These are phyloP conservation scores for Odontomyia ornata DNA, from an alignment of 2,888 invertebrate genomes.

Conservation along the genomic window DNA sequence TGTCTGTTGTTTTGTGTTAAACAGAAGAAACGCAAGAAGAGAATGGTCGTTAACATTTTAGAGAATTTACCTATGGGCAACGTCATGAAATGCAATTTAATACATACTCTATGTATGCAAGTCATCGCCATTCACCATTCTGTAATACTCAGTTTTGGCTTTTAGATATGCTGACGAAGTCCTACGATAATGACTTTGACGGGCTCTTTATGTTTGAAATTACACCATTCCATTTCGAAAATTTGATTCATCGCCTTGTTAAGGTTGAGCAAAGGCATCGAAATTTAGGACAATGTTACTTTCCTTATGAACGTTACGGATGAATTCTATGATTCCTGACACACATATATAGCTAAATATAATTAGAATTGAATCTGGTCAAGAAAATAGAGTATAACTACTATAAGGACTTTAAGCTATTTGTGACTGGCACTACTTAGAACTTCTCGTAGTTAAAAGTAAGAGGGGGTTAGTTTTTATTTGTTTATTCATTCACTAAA, in stretches of 20 bases:
- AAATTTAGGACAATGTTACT: too few species aligned
- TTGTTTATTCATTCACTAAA: too few species aligned
- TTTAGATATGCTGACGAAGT: slow-evolving; percentile 28
- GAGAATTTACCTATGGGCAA: slow-evolving; percentile 41
- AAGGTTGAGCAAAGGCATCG: background rate
- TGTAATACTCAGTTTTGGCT: slow-evolving; percentile 13
- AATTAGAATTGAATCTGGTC: too few species aligned
- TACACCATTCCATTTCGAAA: slow-evolving; percentile 21
- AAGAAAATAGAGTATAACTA: too few species aligned
- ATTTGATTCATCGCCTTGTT: background rate
- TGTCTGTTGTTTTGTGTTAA: slow-evolving; percentile 24
- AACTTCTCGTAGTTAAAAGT: too few species aligned
- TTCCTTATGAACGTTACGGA: too few species aligned
- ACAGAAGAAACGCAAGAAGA: slow-evolving; percentile 21
- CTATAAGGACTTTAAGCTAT: too few species aligned
- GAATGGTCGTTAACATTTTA: slow-evolving; percentile 33
- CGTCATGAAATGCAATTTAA: slow-evolving; percentile 44
- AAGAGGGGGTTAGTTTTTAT: too few species aligned
- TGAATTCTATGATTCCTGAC: too few species aligned
- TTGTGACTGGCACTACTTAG: too few species aligned
- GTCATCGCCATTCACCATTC: slow-evolving; percentile 11
- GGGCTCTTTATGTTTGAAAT: slow-evolving; percentile 28
- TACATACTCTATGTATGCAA: slow-evolving; percentile 17
- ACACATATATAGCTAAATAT: too few species aligned
- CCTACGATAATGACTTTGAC: slow-evolving; percentile 38